These are phyloP conservation scores for Cheilosia urbana DNA, from an alignment of 2,888 invertebrate genomes.

Conservation along the genomic window DNA sequence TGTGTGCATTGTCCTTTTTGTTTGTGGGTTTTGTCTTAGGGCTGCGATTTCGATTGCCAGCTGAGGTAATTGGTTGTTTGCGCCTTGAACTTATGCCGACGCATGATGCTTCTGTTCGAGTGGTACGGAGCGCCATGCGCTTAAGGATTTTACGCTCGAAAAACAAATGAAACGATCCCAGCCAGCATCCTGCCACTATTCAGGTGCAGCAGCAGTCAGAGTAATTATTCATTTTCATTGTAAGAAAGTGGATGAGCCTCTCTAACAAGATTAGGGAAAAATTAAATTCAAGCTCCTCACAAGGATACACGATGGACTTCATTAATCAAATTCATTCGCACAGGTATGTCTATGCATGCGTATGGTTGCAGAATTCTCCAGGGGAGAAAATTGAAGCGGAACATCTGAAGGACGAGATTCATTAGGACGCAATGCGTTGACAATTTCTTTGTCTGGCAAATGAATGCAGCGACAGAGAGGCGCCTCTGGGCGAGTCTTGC, in stretches of 20 bases:
- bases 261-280: slow-evolving; percentile 42
- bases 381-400: slow-evolving; percentile 73
- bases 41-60: slow-evolving; percentile 42
- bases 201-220: slow-evolving; percentile 36
- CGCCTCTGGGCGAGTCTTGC: slow-evolving; percentile 52
- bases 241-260: slow-evolving; percentile 50
- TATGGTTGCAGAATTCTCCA: slow-evolving; percentile 47
- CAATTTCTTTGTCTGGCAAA: slow-evolving; percentile 40
- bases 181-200: slow-evolving; percentile 53
- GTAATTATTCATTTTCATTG: slow-evolving; percentile 60
- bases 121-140: slow-evolving; percentile 67
- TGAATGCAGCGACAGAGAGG: slow-evolving; percentile 35
- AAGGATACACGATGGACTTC: slow-evolving; percentile 54
- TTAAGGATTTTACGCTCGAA: slow-evolving; percentile 47
- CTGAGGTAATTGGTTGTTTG: slow-evolving; percentile 60
- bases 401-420: slow-evolving; percentile 62
- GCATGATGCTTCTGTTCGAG: slow-evolving; percentile 60
- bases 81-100: slow-evolving; percentile 51
- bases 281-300: slow-evolving; percentile 56
- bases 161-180: slow-evolving; percentile 4
- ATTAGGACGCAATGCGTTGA: slow-evolving; percentile 67
- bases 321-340: slow-evolving; percentile 71
- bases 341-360: slow-evolving; percentile 46
- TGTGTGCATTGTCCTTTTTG: slow-evolving; percentile 30
- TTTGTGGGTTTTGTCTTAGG: slow-evolving; percentile 19